Base-by-base conservation (phyloP, 2,888 invertebrate species). In the Ypsolopha scabrella region DNA sequence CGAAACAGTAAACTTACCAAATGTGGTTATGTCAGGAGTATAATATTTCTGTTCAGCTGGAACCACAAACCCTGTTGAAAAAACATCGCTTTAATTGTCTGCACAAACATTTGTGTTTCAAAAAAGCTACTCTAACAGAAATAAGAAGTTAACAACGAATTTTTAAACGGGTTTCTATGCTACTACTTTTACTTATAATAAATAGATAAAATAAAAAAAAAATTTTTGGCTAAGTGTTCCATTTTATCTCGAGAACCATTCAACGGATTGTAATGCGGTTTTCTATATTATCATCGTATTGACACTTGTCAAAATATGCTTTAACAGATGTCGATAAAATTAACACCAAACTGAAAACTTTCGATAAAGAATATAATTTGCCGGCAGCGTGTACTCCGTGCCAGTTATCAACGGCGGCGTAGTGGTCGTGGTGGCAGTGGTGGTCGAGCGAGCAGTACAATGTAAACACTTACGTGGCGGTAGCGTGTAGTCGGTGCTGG, bases 1-100 rank as follows among this genome's bases (percentile, higher is more conserved):
- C n/a, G n/a, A n/a, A n/a, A n/a, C n/a, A n/a, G n/a, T n/a, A n/a
- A n/a, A n/a, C 73, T 75, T 61, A 86, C 87, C 86, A 60, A 78
- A 87, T 9, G 86, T 86, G 24, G 86, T 82, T 45, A 83, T 82
- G 63, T 87, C 87, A 45, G 82, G 82, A 1, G 81, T 81, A 53
- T 71, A 82, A 60, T 80, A 82, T 59, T 86, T 87, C 60, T 86
- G 87, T 59, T 86, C 83, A 1, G 86, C 85, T 35, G 86, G 85
- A 10, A 85, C 80, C 50, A 86, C 76, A 51, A 72, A 81, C 51
- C 79, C 87, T 87, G 62, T 34, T 43, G 39, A 58, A 62, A 59
- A 56, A 39, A 55, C 52, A 57, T 47, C 41, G 34, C 7, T 24
- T 24, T 24, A 24, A 24, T 24, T 34, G 34, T 34, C 35, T 1